phyloP scores from a whole-genome alignment of 2,113 vertebrate species.

The Callithrix jacchus region DNA sequence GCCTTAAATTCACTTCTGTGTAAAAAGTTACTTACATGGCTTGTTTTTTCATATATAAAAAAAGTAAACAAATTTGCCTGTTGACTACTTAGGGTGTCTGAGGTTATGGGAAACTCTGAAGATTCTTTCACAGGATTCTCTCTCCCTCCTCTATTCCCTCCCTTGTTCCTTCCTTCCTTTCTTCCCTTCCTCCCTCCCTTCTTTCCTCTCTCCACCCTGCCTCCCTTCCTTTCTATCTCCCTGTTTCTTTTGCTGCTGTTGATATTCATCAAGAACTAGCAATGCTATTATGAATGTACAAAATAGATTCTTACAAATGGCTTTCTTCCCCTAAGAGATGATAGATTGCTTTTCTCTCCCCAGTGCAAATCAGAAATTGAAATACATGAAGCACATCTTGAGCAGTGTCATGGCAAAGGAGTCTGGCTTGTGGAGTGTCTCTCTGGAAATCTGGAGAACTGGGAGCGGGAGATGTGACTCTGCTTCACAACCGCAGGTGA shows the following conservation, averaged over 20 bases:
- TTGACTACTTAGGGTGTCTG: no score
- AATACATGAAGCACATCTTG: background rate
- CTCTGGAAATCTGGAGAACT: background rate
- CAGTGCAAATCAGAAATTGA: slow-evolving; percentile 33
- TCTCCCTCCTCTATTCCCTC: background rate
- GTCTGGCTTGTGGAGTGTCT: background rate
- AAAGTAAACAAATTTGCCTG: background rate
- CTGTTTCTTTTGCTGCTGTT: background rate
- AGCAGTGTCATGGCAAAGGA: background rate
- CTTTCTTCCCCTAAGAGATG: background rate
- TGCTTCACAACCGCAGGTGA: fast-evolving
- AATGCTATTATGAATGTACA: background rate
- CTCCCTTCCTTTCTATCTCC: no score
- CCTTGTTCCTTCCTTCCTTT: background rate
- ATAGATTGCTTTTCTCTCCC: background rate
- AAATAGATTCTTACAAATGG: background rate
- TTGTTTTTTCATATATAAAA: background rate
- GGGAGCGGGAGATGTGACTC: fast-evolving
- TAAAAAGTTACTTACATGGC: background rate
- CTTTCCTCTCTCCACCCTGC: fast-evolving
- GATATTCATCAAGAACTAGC: background rate
- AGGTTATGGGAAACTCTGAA: background rate
- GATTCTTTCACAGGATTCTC: background rate
- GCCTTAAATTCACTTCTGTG: no score
- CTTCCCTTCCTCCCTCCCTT: background rate